Evolutionary conservation across 1,140 invertebrate genomes (phyloP), one percentile per base, ranked within the genome.

Genomic region (Polyergus mexicanus): DNA sequence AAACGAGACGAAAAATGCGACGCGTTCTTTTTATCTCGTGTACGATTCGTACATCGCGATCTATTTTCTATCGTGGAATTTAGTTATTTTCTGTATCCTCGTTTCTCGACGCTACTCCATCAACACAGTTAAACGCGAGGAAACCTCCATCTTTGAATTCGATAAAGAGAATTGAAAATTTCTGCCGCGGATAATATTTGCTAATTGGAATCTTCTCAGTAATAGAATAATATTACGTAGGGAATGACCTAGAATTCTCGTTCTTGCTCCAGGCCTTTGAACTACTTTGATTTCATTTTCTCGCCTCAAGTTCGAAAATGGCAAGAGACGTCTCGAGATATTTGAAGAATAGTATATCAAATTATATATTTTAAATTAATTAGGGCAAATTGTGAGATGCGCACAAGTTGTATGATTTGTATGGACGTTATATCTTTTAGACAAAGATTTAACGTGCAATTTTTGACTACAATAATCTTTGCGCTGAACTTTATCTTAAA

Each of bases 151-250:
- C 32, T 81, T 81, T 81, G 51, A 44, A 72, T 68, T 81, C 66
- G 51, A 83, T 83, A 74, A 41, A 47, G 68, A 74, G 54, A 72
- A 83, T 60, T 83, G 68, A 38, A 58, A 83, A 83, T 83, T 83
- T 83, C 78, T 74, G 16, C 8, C n/a, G 41, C 35, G 54, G 41
- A 81, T 81, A 81, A 83, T 60, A 72, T 72, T 81, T 81, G 78
- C 66, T 81, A 81, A 81, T 81, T 81, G 54, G n/a, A 74, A 74
- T 51, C 44, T 83, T 72, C 66, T 58, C 54, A 68, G 76, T 38
- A 78, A 80, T 80, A 69, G 76, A 25, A 69, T 32, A 63, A 68
- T 38, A n/a, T 68, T 80, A 69, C 32, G 22, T 25, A 71, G 65
- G 10, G 47, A 6, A 6, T 81, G 77, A 81, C 62, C 77, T 44